These are phyloP conservation scores for Pentalonia nigronervosa DNA, from an alignment of 1,140 invertebrate genomes.

Conservation along the genomic window DNA sequence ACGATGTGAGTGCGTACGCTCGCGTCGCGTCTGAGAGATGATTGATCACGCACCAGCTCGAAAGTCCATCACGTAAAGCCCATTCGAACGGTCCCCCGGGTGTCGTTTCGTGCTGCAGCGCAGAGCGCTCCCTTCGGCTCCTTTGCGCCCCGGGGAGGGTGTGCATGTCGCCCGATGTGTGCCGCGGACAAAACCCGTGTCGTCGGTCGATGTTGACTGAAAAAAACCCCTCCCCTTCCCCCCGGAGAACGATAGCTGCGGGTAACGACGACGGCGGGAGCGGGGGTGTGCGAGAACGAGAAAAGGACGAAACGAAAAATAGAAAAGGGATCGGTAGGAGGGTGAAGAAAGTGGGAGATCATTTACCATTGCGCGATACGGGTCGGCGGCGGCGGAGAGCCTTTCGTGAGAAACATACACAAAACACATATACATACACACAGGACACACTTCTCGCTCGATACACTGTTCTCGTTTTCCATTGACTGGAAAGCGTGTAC, in stretches of 20 bases:
- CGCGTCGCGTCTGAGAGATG: background rate
- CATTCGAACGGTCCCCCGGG: slow-evolving; percentile 30
- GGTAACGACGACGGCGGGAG: background rate
- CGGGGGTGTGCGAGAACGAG: background rate
- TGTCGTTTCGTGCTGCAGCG: background rate
- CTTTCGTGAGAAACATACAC: slow-evolving; percentile 36
- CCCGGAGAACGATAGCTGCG: background rate
- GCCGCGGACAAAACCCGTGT: background rate
- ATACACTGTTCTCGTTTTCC: background rate
- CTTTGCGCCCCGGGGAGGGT: background rate
- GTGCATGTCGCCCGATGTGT: background rate
- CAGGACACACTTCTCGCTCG: background rate
- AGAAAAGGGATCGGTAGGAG: background rate
- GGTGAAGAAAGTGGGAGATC: slow-evolving; percentile 8
- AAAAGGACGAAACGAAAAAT: slow-evolving; percentile 16
- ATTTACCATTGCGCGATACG: background rate
- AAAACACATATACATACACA: background rate
- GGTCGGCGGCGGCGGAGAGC: background rate
- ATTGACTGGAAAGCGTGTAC: background rate
- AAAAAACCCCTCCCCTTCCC: background rate
- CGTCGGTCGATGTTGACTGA: background rate
- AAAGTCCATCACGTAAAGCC: slow-evolving; percentile 22
- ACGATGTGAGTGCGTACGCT: background rate
- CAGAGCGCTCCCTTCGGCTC: background rate
- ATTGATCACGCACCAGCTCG: slow-evolving; percentile 16